phyloP scores from a whole-genome alignment of 1,140 invertebrate species.

The Drosophila subpulchrella region DNA sequence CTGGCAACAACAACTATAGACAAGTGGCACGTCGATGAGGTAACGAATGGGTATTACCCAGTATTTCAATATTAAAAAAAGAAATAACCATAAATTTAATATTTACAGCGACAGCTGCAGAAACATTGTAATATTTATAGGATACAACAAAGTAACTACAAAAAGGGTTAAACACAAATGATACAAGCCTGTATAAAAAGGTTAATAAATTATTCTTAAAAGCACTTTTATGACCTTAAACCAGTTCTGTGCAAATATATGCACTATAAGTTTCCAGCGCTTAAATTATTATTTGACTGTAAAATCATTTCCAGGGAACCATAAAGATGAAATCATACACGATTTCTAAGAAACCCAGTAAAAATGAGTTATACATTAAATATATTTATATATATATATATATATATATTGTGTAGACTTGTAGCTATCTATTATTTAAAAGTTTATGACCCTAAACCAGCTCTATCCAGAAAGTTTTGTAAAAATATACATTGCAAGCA shows the following conservation, averaged over 20 bases:
- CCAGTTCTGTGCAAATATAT: neutral
- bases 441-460: too few relatives aligned
- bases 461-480: too few relatives aligned
- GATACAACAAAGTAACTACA: neutral
- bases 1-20: slow-evolving; percentile 26
- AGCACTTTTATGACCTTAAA: neutral
- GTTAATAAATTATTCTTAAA: neutral
- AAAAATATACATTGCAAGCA: too few relatives aligned
- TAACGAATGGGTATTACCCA: slow-evolving; percentile 2
- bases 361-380: too few relatives aligned
- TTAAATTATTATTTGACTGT: neutral
- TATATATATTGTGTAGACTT: too few relatives aligned
- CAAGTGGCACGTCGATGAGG: neutral
- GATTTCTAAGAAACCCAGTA: too few relatives aligned
- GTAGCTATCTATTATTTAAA: too few relatives aligned
- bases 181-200: neutral
- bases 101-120: neutral
- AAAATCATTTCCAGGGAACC: neutral
- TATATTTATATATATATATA: too few relatives aligned
- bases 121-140: too few relatives aligned
- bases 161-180: neutral
- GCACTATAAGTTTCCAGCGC: neutral
- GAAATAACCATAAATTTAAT: neutral
- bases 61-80: too few relatives aligned
- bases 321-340: neutral